Evolutionary conservation across 1,140 invertebrate genomes (phyloP).

Genomic region (Heterodera schachtii): DNA sequence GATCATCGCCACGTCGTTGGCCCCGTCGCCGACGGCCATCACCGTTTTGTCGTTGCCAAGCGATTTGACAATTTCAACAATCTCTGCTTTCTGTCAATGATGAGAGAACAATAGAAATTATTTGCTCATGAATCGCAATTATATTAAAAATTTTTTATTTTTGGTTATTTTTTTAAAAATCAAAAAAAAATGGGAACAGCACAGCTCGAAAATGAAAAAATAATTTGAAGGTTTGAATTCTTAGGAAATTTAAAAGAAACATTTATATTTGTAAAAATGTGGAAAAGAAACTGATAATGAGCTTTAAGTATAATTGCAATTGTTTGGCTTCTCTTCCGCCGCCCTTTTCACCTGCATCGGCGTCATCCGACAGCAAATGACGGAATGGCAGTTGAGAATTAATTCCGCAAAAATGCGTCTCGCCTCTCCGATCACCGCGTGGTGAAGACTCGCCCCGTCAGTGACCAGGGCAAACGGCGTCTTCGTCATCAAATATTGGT

Average conservation of each 20-base stretch:
- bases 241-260: too few species aligned
- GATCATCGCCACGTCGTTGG: conserved; percentile 99
- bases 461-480: conserved; percentile 73
- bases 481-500: conserved; percentile 30
- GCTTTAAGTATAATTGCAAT: too few species aligned
- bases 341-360: conserved; percentile 74
- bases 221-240: too few species aligned
- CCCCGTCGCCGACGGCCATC: conserved; percentile 95
- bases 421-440: conserved; percentile 88
- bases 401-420: conserved; percentile 89
- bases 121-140: too few species aligned
- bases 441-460: conserved; percentile 90
- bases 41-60: conserved; percentile 77
- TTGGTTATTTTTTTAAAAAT: too few species aligned
- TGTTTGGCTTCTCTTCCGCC: too few species aligned
- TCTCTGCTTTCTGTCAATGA: conserved; percentile 78
- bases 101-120: too few species aligned
- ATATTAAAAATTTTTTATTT: too few species aligned
- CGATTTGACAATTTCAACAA: conserved; percentile 89
- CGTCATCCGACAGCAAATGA: conserved; percentile 97
- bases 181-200: too few species aligned
- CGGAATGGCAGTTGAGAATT: conserved; percentile 86
- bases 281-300: too few species aligned
- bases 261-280: too few species aligned
- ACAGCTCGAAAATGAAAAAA: too few species aligned